Evolutionary conservation across 2,797 vertebrate genomes (phyloP).

Genomic region (Mionectes olivaceus): DNA sequence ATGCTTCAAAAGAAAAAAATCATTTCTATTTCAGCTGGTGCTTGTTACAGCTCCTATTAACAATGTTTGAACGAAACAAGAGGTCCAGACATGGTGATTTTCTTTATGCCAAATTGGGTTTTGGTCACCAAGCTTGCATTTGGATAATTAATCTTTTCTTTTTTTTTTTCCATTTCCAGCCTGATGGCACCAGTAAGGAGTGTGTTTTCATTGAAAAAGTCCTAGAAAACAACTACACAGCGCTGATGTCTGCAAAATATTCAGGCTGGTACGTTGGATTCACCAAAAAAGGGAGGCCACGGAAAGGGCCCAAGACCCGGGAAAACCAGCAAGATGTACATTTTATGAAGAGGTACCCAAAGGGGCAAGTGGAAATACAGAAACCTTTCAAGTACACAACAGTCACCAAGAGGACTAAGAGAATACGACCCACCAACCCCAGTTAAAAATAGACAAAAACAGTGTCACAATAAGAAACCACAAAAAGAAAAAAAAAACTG

Average conservation of each 20-base stretch:
- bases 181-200: slow-evolving; percentile 85
- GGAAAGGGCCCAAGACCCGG: slow-evolving; percentile 86
- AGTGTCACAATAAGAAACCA: slow-evolving; percentile 67
- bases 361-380: slow-evolving; percentile 84
- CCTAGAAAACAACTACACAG: slow-evolving; percentile 89
- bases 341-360: slow-evolving; percentile 90
- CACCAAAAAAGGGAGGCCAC: slow-evolving; percentile 88
- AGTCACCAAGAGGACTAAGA: slow-evolving; percentile 87
- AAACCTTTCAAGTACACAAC: slow-evolving; percentile 89
- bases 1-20: background rate
- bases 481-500: slow-evolving; percentile 64
- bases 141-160: background rate
- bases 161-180: slow-evolving; percentile 67
- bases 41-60: slow-evolving; percentile 7
- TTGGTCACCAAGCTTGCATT: slow-evolving; percentile 1
- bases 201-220: slow-evolving; percentile 90
- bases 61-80: background rate
- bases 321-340: slow-evolving; percentile 90
- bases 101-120: slow-evolving; percentile 15
- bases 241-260: slow-evolving; percentile 89
- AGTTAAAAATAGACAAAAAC: slow-evolving; percentile 73
- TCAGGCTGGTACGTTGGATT: slow-evolving; percentile 89
- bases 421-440: slow-evolving; percentile 82
- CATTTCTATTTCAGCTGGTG: slow-evolving; percentile 3
- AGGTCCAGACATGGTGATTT: slow-evolving; percentile 23